These are phyloP conservation scores for Araneus ventricosus DNA, from an alignment of 1,140 invertebrate species.

Conservation along the genomic window DNA sequence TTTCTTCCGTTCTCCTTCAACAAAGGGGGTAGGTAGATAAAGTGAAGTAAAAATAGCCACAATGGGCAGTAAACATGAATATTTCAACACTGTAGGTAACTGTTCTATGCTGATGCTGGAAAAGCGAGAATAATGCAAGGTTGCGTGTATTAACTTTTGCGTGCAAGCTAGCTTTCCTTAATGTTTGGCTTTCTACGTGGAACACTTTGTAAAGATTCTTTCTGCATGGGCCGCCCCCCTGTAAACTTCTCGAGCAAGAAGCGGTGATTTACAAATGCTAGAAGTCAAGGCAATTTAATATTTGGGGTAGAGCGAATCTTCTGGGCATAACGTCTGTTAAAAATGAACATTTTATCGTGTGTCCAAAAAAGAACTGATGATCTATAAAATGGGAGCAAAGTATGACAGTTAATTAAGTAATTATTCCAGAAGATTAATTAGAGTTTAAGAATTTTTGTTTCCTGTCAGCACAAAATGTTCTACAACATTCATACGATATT, in stretches of 20 bases:
- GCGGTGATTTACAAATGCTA: background rate
- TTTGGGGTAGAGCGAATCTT: background rate
- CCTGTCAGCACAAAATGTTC: no score
- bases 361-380: no score
- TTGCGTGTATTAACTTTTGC: background rate
- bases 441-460: no score
- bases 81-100: constrained; percentile 38
- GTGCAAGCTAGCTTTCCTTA: background rate
- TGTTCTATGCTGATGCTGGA: background rate
- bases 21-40: background rate
- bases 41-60: constrained; percentile 48
- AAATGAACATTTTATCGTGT: background rate
- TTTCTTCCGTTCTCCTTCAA: background rate
- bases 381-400: no score
- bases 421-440: no score
- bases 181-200: background rate
- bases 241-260: background rate
- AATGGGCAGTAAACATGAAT: constrained; percentile 57
- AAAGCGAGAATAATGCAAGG: background rate
- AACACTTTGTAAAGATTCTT: background rate
- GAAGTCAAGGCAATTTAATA: background rate
- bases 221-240: background rate
- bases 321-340: background rate
- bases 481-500: no score
- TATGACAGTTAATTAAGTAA: no score